A percentile compares a stretch with the other conserved stretches of the same genome.
These are phyloP conservation scores for Drosophila trapezifrons DNA, from an alignment of 1,140 invertebrate genomes.

Conservation along the genomic window DNA sequence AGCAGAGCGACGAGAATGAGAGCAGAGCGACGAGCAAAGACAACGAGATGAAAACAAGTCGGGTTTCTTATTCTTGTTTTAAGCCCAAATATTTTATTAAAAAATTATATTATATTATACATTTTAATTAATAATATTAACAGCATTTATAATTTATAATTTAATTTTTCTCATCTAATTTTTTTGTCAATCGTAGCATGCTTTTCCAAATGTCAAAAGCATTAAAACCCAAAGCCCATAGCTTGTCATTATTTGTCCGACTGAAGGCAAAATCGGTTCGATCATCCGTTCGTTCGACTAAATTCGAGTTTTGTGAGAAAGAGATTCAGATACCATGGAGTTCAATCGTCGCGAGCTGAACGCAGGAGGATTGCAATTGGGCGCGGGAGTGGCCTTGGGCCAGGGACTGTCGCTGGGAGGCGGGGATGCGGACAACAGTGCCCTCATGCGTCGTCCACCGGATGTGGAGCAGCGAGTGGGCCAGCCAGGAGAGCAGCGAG, in stretches of 20 bases:
- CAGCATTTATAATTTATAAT: no score
- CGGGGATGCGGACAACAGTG: constrained; percentile 46
- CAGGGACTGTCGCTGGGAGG: neutral
- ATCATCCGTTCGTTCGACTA: constrained; percentile 14
- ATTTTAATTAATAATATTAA: no score
- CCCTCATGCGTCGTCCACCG: neutral
- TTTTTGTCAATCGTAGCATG: neutral
- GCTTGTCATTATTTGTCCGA: constrained; percentile 8
- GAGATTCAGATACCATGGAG: constrained; percentile 12
- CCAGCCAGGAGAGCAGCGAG: no score
- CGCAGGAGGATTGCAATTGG: neutral
- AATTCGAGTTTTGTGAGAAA: constrained; percentile 23
- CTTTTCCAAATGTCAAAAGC: neutral
- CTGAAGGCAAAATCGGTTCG: constrained; percentile 3
- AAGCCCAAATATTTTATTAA: no score
- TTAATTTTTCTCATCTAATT: no score
- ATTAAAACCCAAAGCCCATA: neutral
- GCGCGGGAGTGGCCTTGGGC: neutral
- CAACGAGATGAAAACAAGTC: neutral
- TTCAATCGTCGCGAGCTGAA: neutral
- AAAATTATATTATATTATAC: no score
- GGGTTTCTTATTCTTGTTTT: no score
- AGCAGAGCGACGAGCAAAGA: neutral
- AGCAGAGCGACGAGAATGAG: neutral
- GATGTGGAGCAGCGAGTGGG: neutral